These are phyloP conservation scores for Lates calcarifer DNA, from an alignment of 2,113 vertebrate species.

Conservation along the genomic window DNA sequence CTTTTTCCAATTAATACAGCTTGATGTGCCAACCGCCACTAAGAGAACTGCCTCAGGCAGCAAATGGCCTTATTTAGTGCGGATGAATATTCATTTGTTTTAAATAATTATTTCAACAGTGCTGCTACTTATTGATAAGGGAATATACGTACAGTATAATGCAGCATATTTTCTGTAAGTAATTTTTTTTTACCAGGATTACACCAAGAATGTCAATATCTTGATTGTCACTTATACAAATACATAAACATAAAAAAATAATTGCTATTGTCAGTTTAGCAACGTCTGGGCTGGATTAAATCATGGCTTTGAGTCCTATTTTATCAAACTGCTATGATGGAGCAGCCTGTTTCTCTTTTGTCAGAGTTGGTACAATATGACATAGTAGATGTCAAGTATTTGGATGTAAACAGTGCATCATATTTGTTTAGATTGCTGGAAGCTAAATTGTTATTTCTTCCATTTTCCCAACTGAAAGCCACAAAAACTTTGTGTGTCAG, in stretches of 20 bases:
- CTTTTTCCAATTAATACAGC: slow-evolving; percentile 68
- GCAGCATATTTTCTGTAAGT: slow-evolving; percentile 30
- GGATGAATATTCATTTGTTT: slow-evolving; percentile 78
- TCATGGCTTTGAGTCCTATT: slow-evolving; percentile 1
- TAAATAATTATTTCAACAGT: slow-evolving; percentile 62
- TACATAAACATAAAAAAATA: slow-evolving; percentile 23
- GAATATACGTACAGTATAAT: slow-evolving; percentile 51
- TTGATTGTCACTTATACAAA: slow-evolving; percentile 46
- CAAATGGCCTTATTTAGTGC: slow-evolving; percentile 75
- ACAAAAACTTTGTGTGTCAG: slow-evolving; percentile 33
- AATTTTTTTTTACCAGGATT: slow-evolving; percentile 49
- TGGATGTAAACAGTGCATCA: background rate
- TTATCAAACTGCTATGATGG: background rate
- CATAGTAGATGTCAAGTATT: slow-evolving; percentile 9
- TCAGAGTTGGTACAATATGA: background rate
- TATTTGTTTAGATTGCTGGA: slow-evolving; percentile 31
- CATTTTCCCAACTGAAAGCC: slow-evolving; percentile 32
- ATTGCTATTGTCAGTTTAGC: slow-evolving; percentile 24
- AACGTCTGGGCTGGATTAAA: slow-evolving; percentile 18
- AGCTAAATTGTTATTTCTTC: slow-evolving; percentile 6
- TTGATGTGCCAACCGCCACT: slow-evolving; percentile 60
- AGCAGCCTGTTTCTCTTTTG: slow-evolving; percentile 17
- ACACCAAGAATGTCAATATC: slow-evolving; percentile 30
- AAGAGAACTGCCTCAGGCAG: slow-evolving; percentile 65
- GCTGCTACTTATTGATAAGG: slow-evolving; percentile 77